Conservation (phyloP, 2,888 invertebrate genomes). For the Drosophila percnosoma region DNA sequence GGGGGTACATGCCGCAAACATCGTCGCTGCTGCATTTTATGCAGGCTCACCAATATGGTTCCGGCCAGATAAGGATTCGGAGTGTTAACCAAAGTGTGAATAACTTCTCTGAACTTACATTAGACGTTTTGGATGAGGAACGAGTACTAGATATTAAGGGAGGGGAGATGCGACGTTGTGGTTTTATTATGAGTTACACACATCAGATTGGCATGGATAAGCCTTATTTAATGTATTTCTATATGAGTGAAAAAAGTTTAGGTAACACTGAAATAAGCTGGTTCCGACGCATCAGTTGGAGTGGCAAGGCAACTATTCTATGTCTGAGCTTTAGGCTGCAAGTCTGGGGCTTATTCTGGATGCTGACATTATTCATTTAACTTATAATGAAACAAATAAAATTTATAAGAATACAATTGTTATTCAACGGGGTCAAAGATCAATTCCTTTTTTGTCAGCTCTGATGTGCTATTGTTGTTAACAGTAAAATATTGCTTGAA, state of each 20-base stretch:
- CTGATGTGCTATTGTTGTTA: background rate
- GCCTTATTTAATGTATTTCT: slow-evolving; percentile 27
- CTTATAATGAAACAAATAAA: background rate
- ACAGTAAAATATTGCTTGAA: background rate
- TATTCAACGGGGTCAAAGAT: background rate
- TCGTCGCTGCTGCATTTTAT: slow-evolving; percentile 30
- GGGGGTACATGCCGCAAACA: slow-evolving; percentile 60
- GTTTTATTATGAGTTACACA: slow-evolving; percentile 47
- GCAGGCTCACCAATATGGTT: slow-evolving; percentile 5
- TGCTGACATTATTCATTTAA: background rate
- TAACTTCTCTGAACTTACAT: slow-evolving; percentile 27
- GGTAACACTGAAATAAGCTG: background rate
- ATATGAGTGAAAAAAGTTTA: slow-evolving; percentile 27
- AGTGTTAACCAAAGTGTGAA: background rate
- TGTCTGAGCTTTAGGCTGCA: background rate
- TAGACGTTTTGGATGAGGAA: slow-evolving; percentile 17
- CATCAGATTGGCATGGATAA: background rate
- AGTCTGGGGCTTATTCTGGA: background rate
- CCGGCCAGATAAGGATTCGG: slow-evolving; percentile 26
- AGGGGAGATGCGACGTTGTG: slow-evolving; percentile 5
- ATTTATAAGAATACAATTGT: background rate
- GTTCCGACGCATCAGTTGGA: slow-evolving; percentile 41
- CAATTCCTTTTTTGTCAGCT: background rate
- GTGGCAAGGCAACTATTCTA: background rate
- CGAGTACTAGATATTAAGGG: background rate